phyloP scores from a whole-genome alignment of 2,113 vertebrate genomes.

The Macroglossus sobrinus region DNA sequence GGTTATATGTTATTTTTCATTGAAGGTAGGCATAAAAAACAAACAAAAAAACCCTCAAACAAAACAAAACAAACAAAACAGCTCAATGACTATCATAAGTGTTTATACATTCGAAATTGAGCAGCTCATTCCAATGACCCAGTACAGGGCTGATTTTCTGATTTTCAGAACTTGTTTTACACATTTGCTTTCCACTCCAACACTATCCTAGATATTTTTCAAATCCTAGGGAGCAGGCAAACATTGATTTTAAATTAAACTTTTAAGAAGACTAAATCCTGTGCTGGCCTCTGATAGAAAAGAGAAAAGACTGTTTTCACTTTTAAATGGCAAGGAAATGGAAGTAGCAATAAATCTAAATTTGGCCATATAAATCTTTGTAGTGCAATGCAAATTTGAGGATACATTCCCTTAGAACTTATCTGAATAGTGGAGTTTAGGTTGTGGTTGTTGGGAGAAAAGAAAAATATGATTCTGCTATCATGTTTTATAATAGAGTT shows the following conservation, averaged over 20 bases:
- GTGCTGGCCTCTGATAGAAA: background rate
- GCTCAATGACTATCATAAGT: background rate
- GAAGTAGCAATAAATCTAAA: background rate
- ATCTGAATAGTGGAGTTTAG: background rate
- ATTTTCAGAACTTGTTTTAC: background rate
- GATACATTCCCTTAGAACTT: background rate
- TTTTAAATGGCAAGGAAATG: background rate
- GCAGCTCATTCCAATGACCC: background rate
- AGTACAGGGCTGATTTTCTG: background rate
- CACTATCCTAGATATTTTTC: background rate
- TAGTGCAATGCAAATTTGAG: background rate
- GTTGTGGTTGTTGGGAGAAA: background rate
- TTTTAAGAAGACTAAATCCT: background rate
- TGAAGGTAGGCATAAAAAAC: background rate
- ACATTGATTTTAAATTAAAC: slow-evolving; percentile 30
- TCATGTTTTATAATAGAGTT: background rate
- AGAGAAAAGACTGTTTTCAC: background rate
- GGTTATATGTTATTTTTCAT: background rate
- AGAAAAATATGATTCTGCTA: background rate
- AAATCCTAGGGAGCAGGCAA: background rate
- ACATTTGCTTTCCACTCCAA: slow-evolving; percentile 12
- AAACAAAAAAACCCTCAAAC: background rate
- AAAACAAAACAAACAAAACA: background rate
- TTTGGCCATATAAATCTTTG: background rate
- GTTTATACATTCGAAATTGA: background rate